These are phyloP conservation scores for Elanus axillaris DNA, from an alignment of 2,113 vertebrate genomes.

Conservation along the genomic window DNA sequence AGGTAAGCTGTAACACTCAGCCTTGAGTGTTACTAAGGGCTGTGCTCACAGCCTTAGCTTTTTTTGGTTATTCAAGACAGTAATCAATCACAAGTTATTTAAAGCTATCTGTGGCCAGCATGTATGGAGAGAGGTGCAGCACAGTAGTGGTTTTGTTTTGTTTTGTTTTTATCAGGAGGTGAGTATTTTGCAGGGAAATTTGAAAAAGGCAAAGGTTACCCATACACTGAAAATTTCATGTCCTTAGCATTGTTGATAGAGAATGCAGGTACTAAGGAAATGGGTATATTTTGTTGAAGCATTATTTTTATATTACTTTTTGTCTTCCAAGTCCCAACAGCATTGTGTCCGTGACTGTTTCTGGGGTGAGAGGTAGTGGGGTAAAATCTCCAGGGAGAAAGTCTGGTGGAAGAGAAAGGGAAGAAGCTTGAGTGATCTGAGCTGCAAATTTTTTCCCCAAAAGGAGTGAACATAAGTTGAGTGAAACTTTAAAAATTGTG, in stretches of 20 bases:
- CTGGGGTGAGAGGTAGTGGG: not conserved
- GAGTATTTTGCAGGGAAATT: not conserved
- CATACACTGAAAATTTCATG: not conserved
- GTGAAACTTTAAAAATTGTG: not conserved
- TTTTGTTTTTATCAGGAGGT: not conserved
- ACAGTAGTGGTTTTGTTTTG: not conserved
- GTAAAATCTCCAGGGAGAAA: not conserved
- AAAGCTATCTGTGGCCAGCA: fast-evolving
- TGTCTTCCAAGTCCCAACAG: not conserved
- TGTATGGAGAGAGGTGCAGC: not conserved
- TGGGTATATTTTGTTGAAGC: not conserved
- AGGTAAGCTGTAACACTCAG: not conserved
- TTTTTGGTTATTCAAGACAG: not conserved
- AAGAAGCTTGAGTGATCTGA: not conserved
- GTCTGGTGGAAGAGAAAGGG: not conserved
- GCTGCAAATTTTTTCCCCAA: not conserved
- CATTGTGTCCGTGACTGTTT: not conserved
- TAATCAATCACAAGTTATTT: not conserved
- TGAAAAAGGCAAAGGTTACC: not conserved
- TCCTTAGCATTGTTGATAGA: not conserved
- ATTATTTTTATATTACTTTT: not conserved
- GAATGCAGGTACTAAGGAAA: not conserved
- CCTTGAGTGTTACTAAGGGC: not conserved
- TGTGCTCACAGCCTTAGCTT: not conserved
- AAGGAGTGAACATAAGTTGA: not conserved